Evolutionary conservation across 2,113 vertebrate species (phyloP).

Genomic region (Panthera tigris): DNA sequence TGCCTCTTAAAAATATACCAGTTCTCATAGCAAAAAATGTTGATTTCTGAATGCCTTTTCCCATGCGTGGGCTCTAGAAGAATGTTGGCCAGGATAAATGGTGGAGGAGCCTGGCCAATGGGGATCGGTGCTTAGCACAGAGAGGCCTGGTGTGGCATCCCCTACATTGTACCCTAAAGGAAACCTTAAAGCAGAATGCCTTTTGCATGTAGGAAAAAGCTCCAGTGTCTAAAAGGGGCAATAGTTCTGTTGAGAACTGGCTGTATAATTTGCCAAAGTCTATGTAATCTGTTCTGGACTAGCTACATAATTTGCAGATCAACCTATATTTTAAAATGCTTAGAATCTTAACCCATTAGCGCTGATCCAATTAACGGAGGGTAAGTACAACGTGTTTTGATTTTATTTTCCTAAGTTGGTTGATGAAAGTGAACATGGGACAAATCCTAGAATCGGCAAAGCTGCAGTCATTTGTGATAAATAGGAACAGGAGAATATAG

Average conservation of each 20-base stretch:
- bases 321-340: background rate
- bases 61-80: background rate
- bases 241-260: background rate
- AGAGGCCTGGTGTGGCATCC: background rate
- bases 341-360: background rate
- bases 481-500: background rate
- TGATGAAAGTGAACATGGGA: background rate
- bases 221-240: background rate
- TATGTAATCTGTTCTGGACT: background rate
- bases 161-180: background rate
- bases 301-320: background rate
- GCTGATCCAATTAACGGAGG: background rate
- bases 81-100: background rate
- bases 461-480: background rate
- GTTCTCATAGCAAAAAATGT: slow-evolving; percentile 31
- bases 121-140: background rate
- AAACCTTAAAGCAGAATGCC: background rate
- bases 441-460: background rate
- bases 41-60: slow-evolving; percentile 26
- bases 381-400: background rate
- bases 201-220: background rate
- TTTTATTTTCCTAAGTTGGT: background rate
- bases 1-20: slow-evolving; percentile 14
- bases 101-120: background rate
- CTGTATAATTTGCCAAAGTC: background rate